Percentiles rank a stretch among this genome's conserved stretches.
Evolutionary conservation across 2,888 invertebrate genomes (phyloP).

Genomic region (Mellilla xanthometata): DNA sequence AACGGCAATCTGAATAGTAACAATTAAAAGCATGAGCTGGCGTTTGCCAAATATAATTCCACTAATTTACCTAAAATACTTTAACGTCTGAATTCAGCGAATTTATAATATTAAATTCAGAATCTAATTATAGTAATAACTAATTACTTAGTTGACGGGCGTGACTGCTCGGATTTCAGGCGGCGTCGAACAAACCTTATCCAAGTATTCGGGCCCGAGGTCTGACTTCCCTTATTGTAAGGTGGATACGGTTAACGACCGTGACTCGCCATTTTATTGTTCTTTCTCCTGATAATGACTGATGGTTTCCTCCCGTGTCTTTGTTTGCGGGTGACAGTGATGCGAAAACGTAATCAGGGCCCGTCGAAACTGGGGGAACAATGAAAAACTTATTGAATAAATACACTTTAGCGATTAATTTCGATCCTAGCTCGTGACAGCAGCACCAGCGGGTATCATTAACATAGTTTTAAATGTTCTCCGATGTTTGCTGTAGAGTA

Average conservation of each 20-base stretch:
- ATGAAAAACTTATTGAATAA: constrained; percentile 56
- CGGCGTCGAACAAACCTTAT: constrained; percentile 50
- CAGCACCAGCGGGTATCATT: constrained; percentile 22
- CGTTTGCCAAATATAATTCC: constrained; percentile 6
- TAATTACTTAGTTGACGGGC: constrained; percentile 45
- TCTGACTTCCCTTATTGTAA: constrained; percentile 52
- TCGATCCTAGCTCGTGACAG: constrained; percentile 19
- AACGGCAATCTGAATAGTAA: not conserved
- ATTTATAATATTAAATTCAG: constrained; percentile 29
- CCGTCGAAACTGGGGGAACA: constrained; percentile 48
- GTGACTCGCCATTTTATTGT: constrained; percentile 74
- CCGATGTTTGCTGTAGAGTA: constrained; percentile 10
- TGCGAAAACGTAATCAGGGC: constrained; percentile 75
- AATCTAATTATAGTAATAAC: constrained; percentile 46
- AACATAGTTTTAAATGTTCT: constrained; percentile 23
- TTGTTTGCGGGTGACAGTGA: constrained; percentile 72
- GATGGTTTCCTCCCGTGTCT: constrained; percentile 74
- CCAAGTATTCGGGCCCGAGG: constrained; percentile 50
- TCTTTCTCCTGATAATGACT: constrained; percentile 75
- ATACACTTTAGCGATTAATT: constrained; percentile 47
- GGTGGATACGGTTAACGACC: constrained; percentile 72
- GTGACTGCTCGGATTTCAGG: constrained; percentile 55
- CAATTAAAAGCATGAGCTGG: constrained; percentile 3
- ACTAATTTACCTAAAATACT: constrained; percentile 12
- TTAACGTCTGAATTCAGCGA: not conserved